phyloP scores from a whole-genome alignment of 2,113 vertebrate genomes.

The Ictalurus furcatus region DNA sequence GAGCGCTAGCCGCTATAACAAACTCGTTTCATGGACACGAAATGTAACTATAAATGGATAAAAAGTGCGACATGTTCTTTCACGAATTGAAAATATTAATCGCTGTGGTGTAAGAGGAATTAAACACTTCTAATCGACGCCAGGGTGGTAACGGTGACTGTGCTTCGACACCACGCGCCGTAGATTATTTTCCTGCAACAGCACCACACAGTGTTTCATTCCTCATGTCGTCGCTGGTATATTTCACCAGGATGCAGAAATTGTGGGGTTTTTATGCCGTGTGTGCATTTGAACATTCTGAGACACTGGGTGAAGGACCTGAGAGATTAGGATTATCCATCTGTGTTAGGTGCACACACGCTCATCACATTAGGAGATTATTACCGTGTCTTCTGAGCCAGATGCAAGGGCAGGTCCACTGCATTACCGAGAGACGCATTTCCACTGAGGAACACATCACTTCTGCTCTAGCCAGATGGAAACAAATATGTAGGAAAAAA shows the following conservation, averaged over 20 bases:
- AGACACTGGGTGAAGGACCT: background rate
- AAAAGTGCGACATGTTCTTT: background rate
- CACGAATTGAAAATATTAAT: background rate
- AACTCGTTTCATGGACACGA: background rate
- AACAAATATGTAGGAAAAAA: too few species aligned
- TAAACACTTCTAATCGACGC: background rate
- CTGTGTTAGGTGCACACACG: background rate
- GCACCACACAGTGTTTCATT: background rate
- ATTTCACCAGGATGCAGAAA: too few species aligned
- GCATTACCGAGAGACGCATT: background rate
- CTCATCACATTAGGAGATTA: constrained; percentile 73
- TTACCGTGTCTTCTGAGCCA: constrained; percentile 60
- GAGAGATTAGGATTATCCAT: constrained; percentile 55
- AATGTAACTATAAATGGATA: background rate
- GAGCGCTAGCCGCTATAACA: background rate
- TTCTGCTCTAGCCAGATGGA: background rate
- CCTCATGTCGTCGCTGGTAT: background rate
- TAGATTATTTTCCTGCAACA: background rate
- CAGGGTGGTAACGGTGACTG: background rate
- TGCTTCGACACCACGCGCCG: background rate
- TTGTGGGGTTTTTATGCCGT: background rate
- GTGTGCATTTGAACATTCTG: constrained; percentile 21
- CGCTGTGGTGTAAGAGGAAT: background rate
- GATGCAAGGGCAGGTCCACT: constrained; percentile 13
- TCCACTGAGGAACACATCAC: background rate